A percentile compares a stretch with the other conserved stretches of the same genome.
These are phyloP conservation scores for Chanos chanos DNA, from an alignment of 2,797 vertebrate genomes.

Conservation along the genomic window DNA sequence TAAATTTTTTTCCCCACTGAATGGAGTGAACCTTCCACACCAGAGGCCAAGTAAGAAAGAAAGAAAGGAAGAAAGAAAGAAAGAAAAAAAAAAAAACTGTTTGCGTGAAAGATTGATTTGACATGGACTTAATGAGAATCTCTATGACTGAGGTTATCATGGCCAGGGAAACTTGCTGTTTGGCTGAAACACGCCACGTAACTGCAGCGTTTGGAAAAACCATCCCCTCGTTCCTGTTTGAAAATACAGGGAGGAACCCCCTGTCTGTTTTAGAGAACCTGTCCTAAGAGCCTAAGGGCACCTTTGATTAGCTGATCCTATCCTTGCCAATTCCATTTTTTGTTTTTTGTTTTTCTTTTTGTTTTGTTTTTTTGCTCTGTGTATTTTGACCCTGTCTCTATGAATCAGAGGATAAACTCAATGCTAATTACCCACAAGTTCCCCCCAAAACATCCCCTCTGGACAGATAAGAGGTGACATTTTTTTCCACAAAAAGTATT, in stretches of 20 bases:
- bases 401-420: neutral
- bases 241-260: neutral
- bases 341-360: too few species aligned
- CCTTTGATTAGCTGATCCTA: conserved; percentile 1
- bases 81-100: conserved; percentile 18
- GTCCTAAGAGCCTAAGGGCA: neutral
- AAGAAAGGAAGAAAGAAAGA: too few species aligned
- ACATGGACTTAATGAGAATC: conserved; percentile 35
- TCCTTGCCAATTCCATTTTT: neutral
- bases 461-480: neutral
- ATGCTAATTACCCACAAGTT: conserved; percentile 13
- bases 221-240: neutral
- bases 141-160: conserved; percentile 32
- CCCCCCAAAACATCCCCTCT: neutral
- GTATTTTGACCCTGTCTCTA: neutral
- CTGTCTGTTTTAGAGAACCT: neutral
- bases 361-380: too few species aligned
- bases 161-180: conserved; percentile 13
- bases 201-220: too few species aligned
- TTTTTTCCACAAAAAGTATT: too few species aligned
- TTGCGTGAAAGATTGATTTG: conserved; percentile 40
- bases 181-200: neutral
- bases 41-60: too few species aligned
- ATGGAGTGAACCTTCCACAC: too few species aligned
- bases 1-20: too few species aligned